These are phyloP conservation scores for Halisarca cf. caerulea DNA, from an alignment of 37 sponge, comb jelly and placozoan species.

Conservation along the genomic window DNA sequence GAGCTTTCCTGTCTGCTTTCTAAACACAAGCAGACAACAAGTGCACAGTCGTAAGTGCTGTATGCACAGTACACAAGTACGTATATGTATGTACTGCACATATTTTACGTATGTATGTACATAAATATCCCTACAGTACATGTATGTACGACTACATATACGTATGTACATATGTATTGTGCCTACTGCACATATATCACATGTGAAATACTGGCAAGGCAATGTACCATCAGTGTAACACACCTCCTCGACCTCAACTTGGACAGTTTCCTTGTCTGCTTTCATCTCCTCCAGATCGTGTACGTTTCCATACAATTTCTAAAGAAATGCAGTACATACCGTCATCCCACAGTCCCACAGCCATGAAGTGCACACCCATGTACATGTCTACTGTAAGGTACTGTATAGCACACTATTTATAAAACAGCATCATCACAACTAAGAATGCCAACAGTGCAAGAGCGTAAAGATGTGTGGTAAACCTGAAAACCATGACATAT, in stretches of 20 bases:
- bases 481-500: too few relatives aligned
- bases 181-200: too few relatives aligned
- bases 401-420: too few relatives aligned
- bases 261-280: constrained; percentile 82
- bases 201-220: too few relatives aligned
- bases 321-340: too few relatives aligned
- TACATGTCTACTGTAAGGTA: too few relatives aligned
- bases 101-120: too few relatives aligned
- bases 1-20: constrained; percentile 93
- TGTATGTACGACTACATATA: neutral
- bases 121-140: too few relatives aligned
- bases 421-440: neutral
- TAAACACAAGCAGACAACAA: constrained; percentile 32
- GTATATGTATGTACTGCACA: too few relatives aligned
- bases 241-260: constrained; percentile 78
- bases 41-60: neutral
- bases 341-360: too few relatives aligned
- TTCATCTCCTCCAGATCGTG: constrained; percentile 84
- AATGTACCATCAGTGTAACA: too few relatives aligned
- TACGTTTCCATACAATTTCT: constrained; percentile 77
- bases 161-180: neutral
- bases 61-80: neutral
- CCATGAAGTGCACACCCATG: constrained; percentile 16
- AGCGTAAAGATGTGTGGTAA: too few relatives aligned
- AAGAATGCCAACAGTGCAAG: neutral